Percentiles rank a stretch among this genome's conserved stretches.
Conservation (phyloP, 2,113 vertebrate species). For the Nesospiza acunhae region DNA sequence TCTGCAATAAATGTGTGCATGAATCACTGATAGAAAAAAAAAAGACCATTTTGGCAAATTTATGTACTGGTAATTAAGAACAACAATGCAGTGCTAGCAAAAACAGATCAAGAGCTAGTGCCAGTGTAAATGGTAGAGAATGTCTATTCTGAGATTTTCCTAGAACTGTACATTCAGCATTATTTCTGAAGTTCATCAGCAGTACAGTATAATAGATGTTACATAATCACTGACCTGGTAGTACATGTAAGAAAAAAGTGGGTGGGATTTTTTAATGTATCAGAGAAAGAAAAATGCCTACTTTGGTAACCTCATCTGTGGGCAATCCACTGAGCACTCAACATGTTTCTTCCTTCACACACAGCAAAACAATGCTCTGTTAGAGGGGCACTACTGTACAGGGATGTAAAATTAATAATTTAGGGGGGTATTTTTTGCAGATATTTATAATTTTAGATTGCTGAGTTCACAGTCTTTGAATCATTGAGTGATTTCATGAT, state of each 20-base stretch:
- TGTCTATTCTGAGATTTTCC: not conserved
- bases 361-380: not conserved
- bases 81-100: not conserved
- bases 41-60: not conserved
- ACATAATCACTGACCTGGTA: not conserved
- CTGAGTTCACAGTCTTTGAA: not conserved
- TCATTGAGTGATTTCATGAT: not conserved
- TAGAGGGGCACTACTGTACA: not conserved
- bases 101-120: not conserved
- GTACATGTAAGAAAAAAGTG: not conserved
- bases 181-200: not conserved
- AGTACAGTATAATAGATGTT: not conserved
- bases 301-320: not conserved
- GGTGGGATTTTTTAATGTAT: not conserved
- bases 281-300: not conserved
- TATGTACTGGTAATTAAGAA: not conserved
- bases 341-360: accelerated
- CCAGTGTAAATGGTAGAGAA: not conserved
- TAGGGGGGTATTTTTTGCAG: not conserved
- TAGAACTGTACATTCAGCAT: not conserved
- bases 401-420: not conserved
- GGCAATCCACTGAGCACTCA: not conserved
- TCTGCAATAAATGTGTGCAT: not conserved
- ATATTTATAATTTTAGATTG: not conserved
- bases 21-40: not conserved